A percentile compares a stretch with the other conserved stretches of the same genome.
Conservation (phyloP, 2,113 vertebrate genomes). For the human region DNA sequence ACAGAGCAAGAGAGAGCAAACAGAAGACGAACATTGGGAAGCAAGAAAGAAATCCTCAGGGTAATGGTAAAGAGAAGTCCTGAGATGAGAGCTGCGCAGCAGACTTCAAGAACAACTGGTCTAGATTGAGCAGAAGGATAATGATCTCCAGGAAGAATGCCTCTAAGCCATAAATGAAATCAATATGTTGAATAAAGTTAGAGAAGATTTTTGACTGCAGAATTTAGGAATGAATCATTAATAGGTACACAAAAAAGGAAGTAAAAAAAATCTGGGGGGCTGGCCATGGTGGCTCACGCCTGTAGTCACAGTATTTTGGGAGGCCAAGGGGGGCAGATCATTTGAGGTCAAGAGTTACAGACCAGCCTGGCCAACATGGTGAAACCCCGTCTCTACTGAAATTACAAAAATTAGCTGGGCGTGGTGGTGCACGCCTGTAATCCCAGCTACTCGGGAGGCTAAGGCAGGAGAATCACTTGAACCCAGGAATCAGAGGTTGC, state of each 20-base stretch:
- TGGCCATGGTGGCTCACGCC: no score
- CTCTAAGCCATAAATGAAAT: not conserved
- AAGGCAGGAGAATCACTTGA: no score
- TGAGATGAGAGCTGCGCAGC: rapidly evolving
- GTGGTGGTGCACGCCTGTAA: no score
- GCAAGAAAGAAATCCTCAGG: not conserved
- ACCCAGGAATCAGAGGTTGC: no score
- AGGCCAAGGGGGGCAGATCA: no score
- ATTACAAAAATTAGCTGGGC: no score
- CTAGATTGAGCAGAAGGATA: not conserved
- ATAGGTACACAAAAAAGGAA: not conserved
- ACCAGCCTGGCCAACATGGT: no score
- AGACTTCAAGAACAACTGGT: not conserved
- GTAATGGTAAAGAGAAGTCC: not conserved
- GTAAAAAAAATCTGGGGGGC: not conserved
- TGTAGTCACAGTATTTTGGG: no score
- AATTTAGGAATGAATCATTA: not conserved
- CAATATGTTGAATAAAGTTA: not conserved
- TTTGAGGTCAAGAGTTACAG: no score
- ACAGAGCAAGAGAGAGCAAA: not conserved
- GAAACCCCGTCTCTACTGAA: no score
- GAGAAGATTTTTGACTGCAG: not conserved
- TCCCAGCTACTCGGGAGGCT: no score
- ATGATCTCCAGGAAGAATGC: not conserved
- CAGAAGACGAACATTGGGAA: rapidly evolving